These are phyloP conservation scores for Danaus melanippus DNA, from an alignment of 1,140 invertebrate species.

Conservation along the genomic window DNA sequence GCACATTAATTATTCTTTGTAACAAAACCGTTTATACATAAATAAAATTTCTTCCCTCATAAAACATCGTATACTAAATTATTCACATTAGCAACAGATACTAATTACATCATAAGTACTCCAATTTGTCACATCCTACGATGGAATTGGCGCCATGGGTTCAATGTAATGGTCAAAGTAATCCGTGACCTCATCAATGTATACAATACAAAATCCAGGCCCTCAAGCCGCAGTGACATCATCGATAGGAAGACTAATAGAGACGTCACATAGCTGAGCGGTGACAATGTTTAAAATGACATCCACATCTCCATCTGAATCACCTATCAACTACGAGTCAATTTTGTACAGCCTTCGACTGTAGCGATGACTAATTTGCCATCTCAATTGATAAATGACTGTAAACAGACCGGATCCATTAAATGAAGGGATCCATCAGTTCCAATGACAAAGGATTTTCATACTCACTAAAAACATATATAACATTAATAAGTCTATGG, in stretches of 20 bases:
- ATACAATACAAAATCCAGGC: constrained; percentile 8
- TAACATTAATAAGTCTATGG: no score
- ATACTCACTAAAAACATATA: no score
- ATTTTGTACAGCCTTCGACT: constrained; percentile 12
- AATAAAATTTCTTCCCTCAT: constrained; percentile 4
- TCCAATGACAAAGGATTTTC: no score
- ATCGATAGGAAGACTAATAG: constrained; percentile 23
- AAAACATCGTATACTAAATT: constrained; percentile 2
- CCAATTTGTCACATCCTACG: no score
- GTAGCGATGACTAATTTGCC: constrained; percentile 29
- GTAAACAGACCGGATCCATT: neutral
- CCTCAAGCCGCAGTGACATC: constrained; percentile 40
- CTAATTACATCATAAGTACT: no score
- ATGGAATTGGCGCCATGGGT: no score
- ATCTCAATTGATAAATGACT: constrained; percentile 23
- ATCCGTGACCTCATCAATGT: no score
- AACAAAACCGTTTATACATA: no score
- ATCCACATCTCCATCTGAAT: constrained; percentile 24
- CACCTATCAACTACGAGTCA: constrained; percentile 22
- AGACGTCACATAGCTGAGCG: constrained; percentile 36
- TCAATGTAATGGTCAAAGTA: no score
- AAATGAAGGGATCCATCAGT: no score
- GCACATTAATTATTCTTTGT: no score
- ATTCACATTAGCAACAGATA: no score
- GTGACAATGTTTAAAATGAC: constrained; percentile 29